Evolutionary conservation across 2,113 vertebrate species (phyloP).

Genomic region (Regulus satrapa): DNA sequence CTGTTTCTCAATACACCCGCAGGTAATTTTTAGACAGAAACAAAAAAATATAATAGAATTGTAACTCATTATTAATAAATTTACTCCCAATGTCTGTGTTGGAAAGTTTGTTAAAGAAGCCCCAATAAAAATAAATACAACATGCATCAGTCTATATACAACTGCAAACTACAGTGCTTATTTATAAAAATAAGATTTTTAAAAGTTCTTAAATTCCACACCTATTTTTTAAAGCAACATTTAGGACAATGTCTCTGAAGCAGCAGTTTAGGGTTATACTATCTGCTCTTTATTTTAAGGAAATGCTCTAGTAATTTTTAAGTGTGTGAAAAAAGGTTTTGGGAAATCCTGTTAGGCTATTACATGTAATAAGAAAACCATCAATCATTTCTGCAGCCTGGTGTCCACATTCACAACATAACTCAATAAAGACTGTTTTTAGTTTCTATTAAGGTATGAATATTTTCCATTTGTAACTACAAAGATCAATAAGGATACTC

Average conservation of each 20-base stretch:
- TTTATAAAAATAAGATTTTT: not conserved
- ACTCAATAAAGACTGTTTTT: slow-evolving; percentile 55
- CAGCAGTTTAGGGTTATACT: not conserved
- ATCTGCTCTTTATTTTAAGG: not conserved
- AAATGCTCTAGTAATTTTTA: slow-evolving; percentile 36
- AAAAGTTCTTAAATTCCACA: not conserved
- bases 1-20: not conserved
- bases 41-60: not conserved
- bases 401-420: slow-evolving; percentile 47
- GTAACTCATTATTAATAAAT: not conserved
- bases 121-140: not conserved
- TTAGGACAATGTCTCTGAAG: not conserved
- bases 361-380: slow-evolving; percentile 46
- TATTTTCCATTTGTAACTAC: slow-evolving; percentile 43
- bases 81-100: not conserved
- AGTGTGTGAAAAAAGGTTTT: slow-evolving; percentile 45
- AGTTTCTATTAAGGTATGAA: slow-evolving; percentile 62
- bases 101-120: not conserved
- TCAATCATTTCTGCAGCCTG: slow-evolving; percentile 61
- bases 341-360: slow-evolving; percentile 54
- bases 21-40: not conserved
- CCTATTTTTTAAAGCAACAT: not conserved
- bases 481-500: not conserved
- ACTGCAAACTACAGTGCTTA: not conserved
- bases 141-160: not conserved